Conservation (phyloP, 23 tunicate genomes). For the Diplosoma virens region DNA sequence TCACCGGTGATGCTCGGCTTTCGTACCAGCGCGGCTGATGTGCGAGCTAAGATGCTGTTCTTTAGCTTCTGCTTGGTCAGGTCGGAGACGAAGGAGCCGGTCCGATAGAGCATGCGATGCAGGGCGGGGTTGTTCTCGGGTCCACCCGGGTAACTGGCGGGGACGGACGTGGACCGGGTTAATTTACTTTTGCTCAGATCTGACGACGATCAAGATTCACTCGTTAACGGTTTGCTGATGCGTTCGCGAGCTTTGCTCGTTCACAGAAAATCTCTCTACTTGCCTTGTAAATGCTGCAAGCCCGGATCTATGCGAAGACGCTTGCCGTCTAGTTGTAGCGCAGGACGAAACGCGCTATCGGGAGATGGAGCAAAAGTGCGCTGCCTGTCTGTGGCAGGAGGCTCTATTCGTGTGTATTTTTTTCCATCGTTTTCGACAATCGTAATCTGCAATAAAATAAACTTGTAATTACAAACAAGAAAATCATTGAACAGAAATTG, state of each 20-base stretch:
- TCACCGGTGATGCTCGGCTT: constrained; percentile 89
- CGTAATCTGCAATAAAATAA: constrained; percentile 31
- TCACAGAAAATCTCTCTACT: too few relatives aligned
- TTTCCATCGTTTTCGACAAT: constrained; percentile 50
- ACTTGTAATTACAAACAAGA: too few relatives aligned
- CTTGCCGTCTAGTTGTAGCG: constrained; percentile 20
- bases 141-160: constrained; percentile 44
- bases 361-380: constrained; percentile 39
- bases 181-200: constrained; percentile 6
- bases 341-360: constrained; percentile 63
- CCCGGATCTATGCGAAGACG: constrained; percentile 43
- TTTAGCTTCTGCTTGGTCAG: constrained; percentile 60
- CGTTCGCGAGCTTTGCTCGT: not conserved
- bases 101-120: constrained; percentile 46
- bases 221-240: not conserved
- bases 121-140: constrained; percentile 33
- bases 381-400: not conserved
- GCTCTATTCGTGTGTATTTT: constrained; percentile 61
- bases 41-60: constrained; percentile 47
- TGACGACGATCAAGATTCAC: not conserved
- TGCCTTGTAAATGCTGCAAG: constrained; percentile 26
- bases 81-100: constrained; percentile 70
- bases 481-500: too few relatives aligned
- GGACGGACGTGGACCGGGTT: constrained; percentile 71
- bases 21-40: constrained; percentile 75